Base-by-base conservation (phyloP, 2,113 vertebrate species). In the Hirundichthys speculiger region DNA sequence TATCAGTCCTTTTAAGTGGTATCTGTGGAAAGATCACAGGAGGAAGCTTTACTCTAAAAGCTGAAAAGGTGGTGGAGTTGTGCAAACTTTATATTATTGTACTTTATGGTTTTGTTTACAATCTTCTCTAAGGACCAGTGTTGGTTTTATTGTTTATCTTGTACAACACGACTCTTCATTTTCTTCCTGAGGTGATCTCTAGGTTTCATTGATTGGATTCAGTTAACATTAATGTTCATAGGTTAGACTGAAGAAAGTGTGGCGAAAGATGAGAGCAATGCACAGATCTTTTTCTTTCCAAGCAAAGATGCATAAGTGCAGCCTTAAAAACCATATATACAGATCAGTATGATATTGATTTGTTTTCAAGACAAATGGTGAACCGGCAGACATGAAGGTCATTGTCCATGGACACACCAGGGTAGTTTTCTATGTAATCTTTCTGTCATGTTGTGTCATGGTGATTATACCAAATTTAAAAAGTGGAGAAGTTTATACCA, bases 301-400 rank as follows among this genome's bases (percentile, higher is more conserved):
- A 19, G 13, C 27, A 27, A 27, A 27, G 27, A 27, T 8, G 8
- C 27, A 27, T 22, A 20, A 14, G 47, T 7, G 14, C 1, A 10
- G 11, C 22, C 6, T 7, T 13, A 15, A 27, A 6, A 21, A n/a
- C 70, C 16, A 25, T 25, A 58, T 53, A 74, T 45, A 70, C 45
- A 58, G 48, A 65, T 71, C 61, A 60, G 45, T 64, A 40, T 83
- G 8, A 9, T 75, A 86, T 86, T 57, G 77, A 85, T 86, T 55
- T 68, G 64, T 69, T 15, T 41, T 59, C 14, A 42, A 72, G 68
- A 83, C 48, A 64, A 85, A 89, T 69, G 49, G 21, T 30, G 19
- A 53, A 51, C 52, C 47, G 11, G 53, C 14, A 21, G 16, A 47
- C 18, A 6, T 24, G 45, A 27, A 38, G n/a, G 21, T 70, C 41